Percentiles rank a stretch among this genome's conserved stretches.
Evolutionary conservation across 2,113 vertebrate species (phyloP).

Genomic region (Turnix velox): DNA sequence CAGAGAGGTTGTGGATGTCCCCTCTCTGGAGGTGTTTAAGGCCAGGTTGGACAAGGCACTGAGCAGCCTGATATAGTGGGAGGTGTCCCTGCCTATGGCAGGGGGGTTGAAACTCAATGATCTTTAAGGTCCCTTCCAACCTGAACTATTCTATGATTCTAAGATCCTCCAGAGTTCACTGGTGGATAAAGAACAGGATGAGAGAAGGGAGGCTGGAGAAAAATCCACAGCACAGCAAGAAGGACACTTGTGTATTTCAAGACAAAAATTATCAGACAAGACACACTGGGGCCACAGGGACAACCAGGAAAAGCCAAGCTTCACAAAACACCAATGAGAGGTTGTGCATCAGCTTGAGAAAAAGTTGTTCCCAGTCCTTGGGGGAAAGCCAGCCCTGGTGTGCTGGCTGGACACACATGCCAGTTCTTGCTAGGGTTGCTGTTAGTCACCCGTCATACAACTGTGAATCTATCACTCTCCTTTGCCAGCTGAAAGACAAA

Average conservation of each 20-base stretch:
- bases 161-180: background rate
- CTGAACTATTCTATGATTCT: too few relatives aligned
- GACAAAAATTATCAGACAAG: background rate
- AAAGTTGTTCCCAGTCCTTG: background rate
- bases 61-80: too few relatives aligned
- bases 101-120: too few relatives aligned
- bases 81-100: too few relatives aligned
- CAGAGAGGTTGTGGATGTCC: too few relatives aligned
- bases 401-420: background rate
- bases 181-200: background rate
- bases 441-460: slow-evolving; percentile 9
- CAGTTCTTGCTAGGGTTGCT: background rate
- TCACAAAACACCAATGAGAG: background rate
- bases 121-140: too few relatives aligned
- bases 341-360: background rate
- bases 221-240: fast-evolving
- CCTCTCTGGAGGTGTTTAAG: too few relatives aligned
- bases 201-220: background rate
- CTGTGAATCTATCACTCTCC: background rate
- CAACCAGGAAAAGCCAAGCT: background rate
- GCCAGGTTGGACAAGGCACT: too few relatives aligned
- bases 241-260: background rate
- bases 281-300: background rate
- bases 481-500: slow-evolving; percentile 30
- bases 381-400: slow-evolving; percentile 11